A percentile compares a stretch with the other conserved stretches of the same genome.
Conservation (phyloP, 2,113 vertebrate species). For the Casuarius casuarius region DNA sequence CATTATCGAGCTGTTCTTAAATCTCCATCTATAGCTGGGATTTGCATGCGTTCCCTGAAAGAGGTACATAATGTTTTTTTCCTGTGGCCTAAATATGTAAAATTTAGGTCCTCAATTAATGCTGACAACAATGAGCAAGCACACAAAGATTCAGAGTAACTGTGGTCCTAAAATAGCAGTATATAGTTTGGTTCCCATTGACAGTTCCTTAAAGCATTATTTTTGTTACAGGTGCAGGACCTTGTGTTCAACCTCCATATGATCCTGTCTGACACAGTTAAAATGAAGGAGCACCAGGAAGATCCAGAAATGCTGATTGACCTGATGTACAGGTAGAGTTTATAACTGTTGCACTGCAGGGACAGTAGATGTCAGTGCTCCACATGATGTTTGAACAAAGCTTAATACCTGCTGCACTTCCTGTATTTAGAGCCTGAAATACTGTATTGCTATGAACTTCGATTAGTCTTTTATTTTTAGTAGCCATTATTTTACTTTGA, state of each 20-base stretch:
- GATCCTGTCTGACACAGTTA: conserved; percentile 98
- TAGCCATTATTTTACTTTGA: neutral
- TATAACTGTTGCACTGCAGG: neutral
- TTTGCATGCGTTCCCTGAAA: neutral
- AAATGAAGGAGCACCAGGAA: conserved; percentile 99
- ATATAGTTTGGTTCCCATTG: neutral
- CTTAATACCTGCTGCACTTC: neutral
- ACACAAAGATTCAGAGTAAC: neutral
- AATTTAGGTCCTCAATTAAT: neutral
- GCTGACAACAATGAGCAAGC: neutral
- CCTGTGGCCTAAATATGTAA: neutral
- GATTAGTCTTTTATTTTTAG: neutral
- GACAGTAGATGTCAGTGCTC: conserved; percentile 4
- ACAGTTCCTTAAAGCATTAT: neutral
- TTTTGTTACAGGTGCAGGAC: conserved; percentile 89
- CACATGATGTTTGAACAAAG: neutral
- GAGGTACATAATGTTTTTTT: neutral
- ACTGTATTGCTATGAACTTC: neutral
- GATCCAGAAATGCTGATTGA: conserved; percentile 99
- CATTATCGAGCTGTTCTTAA: neutral
- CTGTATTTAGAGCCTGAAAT: neutral
- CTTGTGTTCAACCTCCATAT: conserved; percentile 98
- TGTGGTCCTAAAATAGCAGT: neutral
- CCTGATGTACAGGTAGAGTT: conserved; percentile 94
- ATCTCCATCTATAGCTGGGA: neutral